These are phyloP conservation scores for Lichenostomus cassidix DNA, from an alignment of 2,113 vertebrate species.

Conservation along the genomic window DNA sequence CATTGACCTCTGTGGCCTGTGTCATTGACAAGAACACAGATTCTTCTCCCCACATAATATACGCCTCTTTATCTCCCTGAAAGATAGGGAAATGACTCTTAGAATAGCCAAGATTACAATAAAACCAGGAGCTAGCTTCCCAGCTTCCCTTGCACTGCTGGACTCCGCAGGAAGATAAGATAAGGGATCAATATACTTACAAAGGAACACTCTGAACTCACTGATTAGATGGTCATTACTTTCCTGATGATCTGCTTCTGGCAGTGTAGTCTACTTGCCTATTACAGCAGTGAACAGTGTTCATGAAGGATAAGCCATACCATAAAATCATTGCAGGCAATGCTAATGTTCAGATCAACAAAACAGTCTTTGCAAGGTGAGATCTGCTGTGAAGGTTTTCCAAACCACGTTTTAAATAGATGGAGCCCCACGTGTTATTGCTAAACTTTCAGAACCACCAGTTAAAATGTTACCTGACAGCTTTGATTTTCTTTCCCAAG, in stretches of 20 bases:
- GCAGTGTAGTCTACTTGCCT: neutral
- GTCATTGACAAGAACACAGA: constrained; percentile 75
- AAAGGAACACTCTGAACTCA: constrained; percentile 5
- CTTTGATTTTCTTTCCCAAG: neutral
- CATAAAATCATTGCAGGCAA: neutral
- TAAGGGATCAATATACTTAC: neutral
- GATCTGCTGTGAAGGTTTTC: neutral
- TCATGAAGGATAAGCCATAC: neutral
- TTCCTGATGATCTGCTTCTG: neutral
- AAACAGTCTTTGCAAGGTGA: neutral
- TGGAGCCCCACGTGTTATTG: neutral
- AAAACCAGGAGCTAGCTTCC: constrained; percentile 61
- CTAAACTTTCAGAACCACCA: neutral
- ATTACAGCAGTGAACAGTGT: neutral
- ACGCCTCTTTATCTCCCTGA: constrained; percentile 63
- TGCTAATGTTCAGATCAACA: neutral
- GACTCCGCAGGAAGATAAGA: constrained; percentile 23
- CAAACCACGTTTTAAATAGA: neutral
- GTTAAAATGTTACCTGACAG: neutral
- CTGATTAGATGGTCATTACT: neutral
- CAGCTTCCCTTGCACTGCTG: neutral
- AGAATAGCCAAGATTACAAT: constrained; percentile 65
- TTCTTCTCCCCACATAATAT: constrained; percentile 67
- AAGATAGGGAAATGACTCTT: constrained; percentile 71
- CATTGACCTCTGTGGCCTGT: constrained; percentile 73